These are phyloP conservation scores for Sebastiscus tertius DNA, from an alignment of 2,797 vertebrate genomes.

Conservation along the genomic window DNA sequence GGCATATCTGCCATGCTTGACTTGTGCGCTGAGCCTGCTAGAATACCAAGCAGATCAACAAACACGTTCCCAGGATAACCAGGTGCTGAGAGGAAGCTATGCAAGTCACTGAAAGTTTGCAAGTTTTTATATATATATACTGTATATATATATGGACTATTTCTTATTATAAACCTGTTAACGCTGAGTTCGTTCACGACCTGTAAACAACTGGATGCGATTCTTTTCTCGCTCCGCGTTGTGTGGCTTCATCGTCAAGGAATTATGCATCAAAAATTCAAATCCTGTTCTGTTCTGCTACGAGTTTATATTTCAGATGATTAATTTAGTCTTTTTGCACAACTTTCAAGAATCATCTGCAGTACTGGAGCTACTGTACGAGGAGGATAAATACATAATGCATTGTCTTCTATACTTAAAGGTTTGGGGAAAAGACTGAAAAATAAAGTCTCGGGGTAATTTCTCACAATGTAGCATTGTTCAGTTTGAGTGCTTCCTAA, in stretches of 20 bases:
- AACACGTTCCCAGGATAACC: conserved; percentile 13
- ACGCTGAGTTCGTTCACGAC: not conserved
- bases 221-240: not conserved
- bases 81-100: not conserved
- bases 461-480: conserved; percentile 9
- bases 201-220: not conserved
- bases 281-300: not conserved
- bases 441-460: conserved; percentile 1
- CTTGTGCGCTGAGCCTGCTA: conserved; percentile 29
- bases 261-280: not conserved
- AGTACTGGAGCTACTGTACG: not conserved
- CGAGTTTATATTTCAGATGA: conserved; percentile 1
- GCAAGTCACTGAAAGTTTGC: not conserved
- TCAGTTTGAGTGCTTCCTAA: conserved; percentile 5
- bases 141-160: not conserved
- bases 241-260: not conserved
- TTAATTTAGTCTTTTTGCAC: not conserved
- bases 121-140: not conserved
- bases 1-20: conserved; percentile 37
- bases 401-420: not conserved
- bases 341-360: not conserved
- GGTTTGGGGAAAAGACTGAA: not conserved
- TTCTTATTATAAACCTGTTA: not conserved
- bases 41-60: conserved; percentile 41
- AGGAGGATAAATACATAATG: conserved; percentile 18